Conservation (phyloP, 1,140 invertebrate genomes). For the Drosophila sproati region DNA sequence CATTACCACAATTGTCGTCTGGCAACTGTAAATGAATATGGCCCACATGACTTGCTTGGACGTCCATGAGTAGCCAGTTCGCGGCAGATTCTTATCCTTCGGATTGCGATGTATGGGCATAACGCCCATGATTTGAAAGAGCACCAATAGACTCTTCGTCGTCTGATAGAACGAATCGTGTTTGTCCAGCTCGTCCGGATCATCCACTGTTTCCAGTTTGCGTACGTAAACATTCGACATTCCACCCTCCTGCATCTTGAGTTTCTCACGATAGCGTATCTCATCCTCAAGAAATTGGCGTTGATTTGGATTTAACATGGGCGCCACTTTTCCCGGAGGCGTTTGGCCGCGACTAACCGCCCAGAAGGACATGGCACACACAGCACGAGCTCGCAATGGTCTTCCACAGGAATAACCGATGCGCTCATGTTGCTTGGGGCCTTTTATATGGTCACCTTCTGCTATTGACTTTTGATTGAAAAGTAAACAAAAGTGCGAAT, state of each 20-base stretch:
- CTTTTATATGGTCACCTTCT: conserved; percentile 55
- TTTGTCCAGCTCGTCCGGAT: conserved; percentile 85
- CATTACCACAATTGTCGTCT: conserved; percentile 86
- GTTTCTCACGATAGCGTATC: conserved; percentile 74
- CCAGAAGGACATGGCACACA: conserved; percentile 73
- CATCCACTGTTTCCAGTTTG: conserved; percentile 72
- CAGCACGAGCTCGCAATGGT: conserved; percentile 5
- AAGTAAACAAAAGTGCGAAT: conserved; percentile 67
- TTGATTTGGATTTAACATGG: conserved; percentile 83
- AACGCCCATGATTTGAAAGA: conserved; percentile 90
- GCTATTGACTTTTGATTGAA: conserved; percentile 83
- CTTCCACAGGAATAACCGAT: not conserved
- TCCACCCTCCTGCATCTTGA: conserved; percentile 67
- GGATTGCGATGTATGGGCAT: conserved; percentile 89
- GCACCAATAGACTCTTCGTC: conserved; percentile 88
- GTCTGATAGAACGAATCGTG: conserved; percentile 89
- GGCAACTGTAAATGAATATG: conserved; percentile 86
- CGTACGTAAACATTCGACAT: conserved; percentile 70
- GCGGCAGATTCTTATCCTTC: conserved; percentile 84
- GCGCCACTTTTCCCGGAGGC: conserved; percentile 71
- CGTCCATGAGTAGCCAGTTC: conserved; percentile 87
- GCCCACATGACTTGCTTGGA: conserved; percentile 87
- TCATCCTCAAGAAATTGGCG: conserved; percentile 82
- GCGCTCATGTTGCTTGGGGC: not conserved
- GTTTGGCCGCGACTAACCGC: conserved; percentile 71